Percentiles rank a stretch among this genome's conserved stretches.
These are phyloP conservation scores for Chiroxiphia lanceolata DNA, from an alignment of 2,797 vertebrate species.

Conservation along the genomic window DNA sequence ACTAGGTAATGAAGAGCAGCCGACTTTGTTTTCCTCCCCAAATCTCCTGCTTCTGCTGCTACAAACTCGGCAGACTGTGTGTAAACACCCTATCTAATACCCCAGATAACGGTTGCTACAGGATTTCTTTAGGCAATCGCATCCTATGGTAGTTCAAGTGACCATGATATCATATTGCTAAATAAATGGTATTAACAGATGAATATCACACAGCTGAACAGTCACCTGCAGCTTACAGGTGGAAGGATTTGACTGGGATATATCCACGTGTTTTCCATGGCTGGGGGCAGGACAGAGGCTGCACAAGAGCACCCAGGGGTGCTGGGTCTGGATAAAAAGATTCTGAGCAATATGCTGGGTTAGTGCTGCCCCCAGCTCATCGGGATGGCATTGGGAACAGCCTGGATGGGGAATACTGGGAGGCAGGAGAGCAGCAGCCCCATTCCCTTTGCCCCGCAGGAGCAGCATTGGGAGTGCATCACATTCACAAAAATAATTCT, in stretches of 20 bases:
- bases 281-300: neutral
- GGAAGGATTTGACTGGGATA: neutral
- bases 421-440: neutral
- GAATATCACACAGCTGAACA: neutral
- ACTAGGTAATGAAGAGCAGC: neutral
- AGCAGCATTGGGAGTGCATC: rapidly evolving
- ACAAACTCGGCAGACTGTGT: neutral
- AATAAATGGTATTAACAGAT: neutral
- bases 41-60: neutral
- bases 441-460: rapidly evolving
- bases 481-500: neutral
- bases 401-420: neutral
- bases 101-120: neutral
- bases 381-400: neutral
- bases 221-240: neutral
- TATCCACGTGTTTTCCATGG: neutral
- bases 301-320: too few species aligned
- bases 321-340: neutral
- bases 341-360: neutral
- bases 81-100: neutral
- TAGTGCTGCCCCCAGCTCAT: neutral
- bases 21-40: neutral
- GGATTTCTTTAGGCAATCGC: neutral
- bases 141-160: neutral
- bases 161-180: neutral